A percentile compares a stretch with the other conserved stretches of the same genome.
These are phyloP conservation scores for Micrastur ruficollis DNA, from an alignment of 2,797 vertebrate genomes.

Conservation along the genomic window DNA sequence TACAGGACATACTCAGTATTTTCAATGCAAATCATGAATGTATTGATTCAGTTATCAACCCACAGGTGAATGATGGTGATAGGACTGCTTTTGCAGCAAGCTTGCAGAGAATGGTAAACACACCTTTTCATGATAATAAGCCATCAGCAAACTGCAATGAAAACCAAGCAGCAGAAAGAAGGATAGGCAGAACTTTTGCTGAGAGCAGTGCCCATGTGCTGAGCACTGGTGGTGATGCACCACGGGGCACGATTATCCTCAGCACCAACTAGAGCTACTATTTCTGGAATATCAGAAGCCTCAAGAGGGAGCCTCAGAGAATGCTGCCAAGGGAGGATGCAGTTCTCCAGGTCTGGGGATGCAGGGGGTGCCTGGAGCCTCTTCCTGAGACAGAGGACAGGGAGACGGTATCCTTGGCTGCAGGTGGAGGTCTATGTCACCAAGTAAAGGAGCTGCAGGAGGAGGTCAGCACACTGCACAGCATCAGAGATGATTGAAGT, in stretches of 20 bases:
- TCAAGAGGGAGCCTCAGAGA: neutral
- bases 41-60: constrained; percentile 42
- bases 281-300: neutral
- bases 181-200: neutral
- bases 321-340: neutral
- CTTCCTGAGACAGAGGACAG: neutral
- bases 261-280: neutral
- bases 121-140: neutral
- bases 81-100: neutral
- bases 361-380: fast-evolving
- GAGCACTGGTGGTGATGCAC: neutral
- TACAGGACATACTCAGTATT: neutral
- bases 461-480: neutral
- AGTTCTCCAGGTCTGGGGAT: neutral
- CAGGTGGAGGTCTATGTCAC: neutral
- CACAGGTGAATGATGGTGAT: neutral
- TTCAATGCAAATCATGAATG: neutral
- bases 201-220: neutral
- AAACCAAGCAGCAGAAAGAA: neutral
- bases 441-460: neutral
- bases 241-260: fast-evolving
- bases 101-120: neutral
- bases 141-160: neutral
- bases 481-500: neutral
- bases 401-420: neutral